Percentiles rank a stretch among this genome's conserved stretches.
phyloP scores from a whole-genome alignment of 2,888 invertebrate genomes.

The Dryobota labecula region DNA sequence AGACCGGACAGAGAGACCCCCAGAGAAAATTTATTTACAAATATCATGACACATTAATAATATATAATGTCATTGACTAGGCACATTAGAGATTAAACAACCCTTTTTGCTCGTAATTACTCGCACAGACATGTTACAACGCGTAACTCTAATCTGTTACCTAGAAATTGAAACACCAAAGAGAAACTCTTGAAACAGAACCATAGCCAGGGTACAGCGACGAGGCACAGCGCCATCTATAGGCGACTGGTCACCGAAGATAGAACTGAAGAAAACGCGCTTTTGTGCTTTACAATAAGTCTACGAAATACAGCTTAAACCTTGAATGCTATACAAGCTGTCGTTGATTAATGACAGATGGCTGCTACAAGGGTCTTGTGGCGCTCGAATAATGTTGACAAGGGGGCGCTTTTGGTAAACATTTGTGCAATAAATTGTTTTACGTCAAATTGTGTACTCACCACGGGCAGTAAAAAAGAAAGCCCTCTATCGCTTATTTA shows the following conservation, averaged over 20 bases:
- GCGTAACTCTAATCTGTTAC: not conserved
- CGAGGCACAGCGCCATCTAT: conserved; percentile 16
- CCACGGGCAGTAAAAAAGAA: no score
- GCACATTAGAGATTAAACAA: not conserved
- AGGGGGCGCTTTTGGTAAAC: not conserved
- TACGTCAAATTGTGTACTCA: no score
- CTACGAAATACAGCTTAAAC: not conserved
- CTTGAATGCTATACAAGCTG: not conserved
- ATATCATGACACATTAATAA: no score
- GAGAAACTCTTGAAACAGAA: not conserved
- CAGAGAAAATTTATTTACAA: no score
- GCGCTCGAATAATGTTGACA: not conserved
- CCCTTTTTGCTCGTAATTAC: no score
- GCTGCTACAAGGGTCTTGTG: not conserved
- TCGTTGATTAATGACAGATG: not conserved
- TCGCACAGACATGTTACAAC: not conserved
- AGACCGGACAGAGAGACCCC: no score
- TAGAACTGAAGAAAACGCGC: no score
- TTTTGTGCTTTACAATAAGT: conserved; percentile 7
- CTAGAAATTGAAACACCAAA: not conserved
- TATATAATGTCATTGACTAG: no score
- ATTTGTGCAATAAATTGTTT: not conserved
- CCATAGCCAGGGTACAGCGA: not conserved
- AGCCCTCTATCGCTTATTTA: no score
- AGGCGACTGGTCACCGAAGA: not conserved